Evolutionary conservation across 1,140 invertebrate species (phyloP).

Genomic region (Battus philenor): DNA sequence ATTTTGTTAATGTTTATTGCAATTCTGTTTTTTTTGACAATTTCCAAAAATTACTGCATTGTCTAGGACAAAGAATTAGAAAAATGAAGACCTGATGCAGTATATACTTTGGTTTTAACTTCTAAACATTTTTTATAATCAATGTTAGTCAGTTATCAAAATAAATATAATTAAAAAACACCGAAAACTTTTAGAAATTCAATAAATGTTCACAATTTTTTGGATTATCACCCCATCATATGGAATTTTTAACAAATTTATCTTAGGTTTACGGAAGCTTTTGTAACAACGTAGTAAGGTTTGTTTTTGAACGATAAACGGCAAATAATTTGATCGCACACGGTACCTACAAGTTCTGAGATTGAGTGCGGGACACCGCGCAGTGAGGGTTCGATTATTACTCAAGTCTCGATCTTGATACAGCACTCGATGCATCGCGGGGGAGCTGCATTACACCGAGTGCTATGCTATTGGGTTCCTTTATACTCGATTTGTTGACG

Average conservation of each 20-base stretch:
- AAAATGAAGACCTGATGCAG: too few species aligned
- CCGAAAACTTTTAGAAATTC: constrained; percentile 69
- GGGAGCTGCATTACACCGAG: constrained; percentile 47
- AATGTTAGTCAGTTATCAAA: too few species aligned
- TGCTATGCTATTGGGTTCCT: constrained; percentile 19
- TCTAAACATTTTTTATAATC: too few species aligned
- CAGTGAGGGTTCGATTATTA: constrained; percentile 64
- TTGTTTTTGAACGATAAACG: constrained; percentile 25
- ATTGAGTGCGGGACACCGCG: constrained; percentile 63
- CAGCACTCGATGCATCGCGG: constrained; percentile 60
- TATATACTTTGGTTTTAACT: too few species aligned
- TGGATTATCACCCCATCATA: constrained; percentile 62
- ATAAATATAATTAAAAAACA: constrained; percentile 34
- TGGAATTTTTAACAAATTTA: constrained; percentile 31
- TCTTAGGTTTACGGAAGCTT: constrained; percentile 3
- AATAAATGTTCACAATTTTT: constrained; percentile 64
- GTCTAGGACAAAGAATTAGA: too few species aligned
- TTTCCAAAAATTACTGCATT: too few species aligned
- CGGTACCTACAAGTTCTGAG: constrained; percentile 50
- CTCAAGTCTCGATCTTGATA: constrained; percentile 60
- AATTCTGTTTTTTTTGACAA: too few species aligned
- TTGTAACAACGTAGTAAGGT: constrained; percentile 26
- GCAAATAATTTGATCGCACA: constrained; percentile 21
- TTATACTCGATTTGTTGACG: constrained; percentile 43
- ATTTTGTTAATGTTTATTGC: too few species aligned